Percentiles rank a stretch among this genome's conserved stretches.
Evolutionary conservation across 2,113 vertebrate species (phyloP).

Genomic region (Coryphaenoides rupestris): DNA sequence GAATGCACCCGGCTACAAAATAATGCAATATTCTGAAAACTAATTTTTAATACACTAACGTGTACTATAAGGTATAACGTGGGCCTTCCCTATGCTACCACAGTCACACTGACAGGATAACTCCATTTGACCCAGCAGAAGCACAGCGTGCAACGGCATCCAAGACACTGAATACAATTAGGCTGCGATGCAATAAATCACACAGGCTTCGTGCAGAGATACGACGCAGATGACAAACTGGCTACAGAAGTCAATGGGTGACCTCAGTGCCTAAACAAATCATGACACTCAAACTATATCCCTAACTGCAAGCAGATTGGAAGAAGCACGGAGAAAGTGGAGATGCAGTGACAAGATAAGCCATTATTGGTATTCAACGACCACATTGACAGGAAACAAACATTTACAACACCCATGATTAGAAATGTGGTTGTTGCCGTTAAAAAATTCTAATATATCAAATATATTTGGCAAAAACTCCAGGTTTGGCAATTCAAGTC

Average conservation of each 20-base stretch:
- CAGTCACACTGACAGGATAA: conserved; percentile 42
- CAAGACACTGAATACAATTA: conserved; percentile 37
- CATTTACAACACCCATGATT: conserved; percentile 48
- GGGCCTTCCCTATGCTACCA: conserved; percentile 48
- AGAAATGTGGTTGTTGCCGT: conserved; percentile 34
- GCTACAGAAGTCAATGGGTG: conserved; percentile 33
- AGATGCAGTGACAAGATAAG: conserved; percentile 49
- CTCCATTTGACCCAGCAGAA: conserved; percentile 36
- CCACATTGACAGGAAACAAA: conserved; percentile 40
- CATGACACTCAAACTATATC: conserved; percentile 31
- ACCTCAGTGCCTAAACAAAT: conserved; percentile 50
- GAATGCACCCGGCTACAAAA: conserved; percentile 29
- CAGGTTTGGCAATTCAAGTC: neutral
- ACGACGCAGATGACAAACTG: conserved; percentile 53
- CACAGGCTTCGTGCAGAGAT: conserved; percentile 40
- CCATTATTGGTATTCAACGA: conserved; percentile 42
- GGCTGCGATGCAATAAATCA: conserved; percentile 35
- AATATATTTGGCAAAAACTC: conserved; percentile 13
- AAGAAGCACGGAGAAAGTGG: conserved; percentile 19
- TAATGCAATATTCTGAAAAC: no score
- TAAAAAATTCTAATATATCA: conserved; percentile 51
- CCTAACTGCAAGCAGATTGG: conserved; percentile 35
- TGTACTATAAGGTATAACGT: conserved; percentile 36
- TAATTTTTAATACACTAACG: conserved; percentile 18
- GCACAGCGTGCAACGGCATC: conserved; percentile 18